Base-by-base conservation (phyloP, 2,113 vertebrate species). In the Brachirus orientalis region DNA sequence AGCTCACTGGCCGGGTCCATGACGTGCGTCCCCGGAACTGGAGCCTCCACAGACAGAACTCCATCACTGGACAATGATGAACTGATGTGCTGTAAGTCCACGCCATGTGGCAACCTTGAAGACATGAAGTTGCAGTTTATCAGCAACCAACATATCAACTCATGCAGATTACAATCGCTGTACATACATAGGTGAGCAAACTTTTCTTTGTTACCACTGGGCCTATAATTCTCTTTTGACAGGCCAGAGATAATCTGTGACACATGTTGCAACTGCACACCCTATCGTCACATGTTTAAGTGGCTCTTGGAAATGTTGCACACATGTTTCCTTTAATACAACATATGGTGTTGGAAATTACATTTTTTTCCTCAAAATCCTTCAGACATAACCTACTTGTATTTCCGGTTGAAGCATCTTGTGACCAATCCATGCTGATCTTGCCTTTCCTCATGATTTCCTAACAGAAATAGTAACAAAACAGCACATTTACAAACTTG, bases 391-490 rank as follows among this genome's bases (percentile, higher is more conserved):
- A 79, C 88, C 72, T 84, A 93, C 92, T 88, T 92, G 60, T 93
- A 93, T 82, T 92, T 93, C 46, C 91, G 80, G 16, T 80, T 92
- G 76, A 93, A 93, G 72, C 86, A 88, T 48, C 91, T 79, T 14
- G 91, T 84, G 47, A 93, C 83, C 2, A 70, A 17, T 44, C 90
- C 91, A 45, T 93, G 90, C 53, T 85, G 72, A 63, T 93, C 89
- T 58, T 90, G 88, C 64, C 61, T 87, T 63, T 92, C 91, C 50
- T 93, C 51, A 8, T 93, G 92, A 59, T 86, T 91, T 68, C 91
- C 92, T 93, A 72, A n/a, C 17, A 50, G 9, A 36, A 17, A 52
- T 18, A 7, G 17, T 45, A 3, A 14, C 0, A 22, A 33, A 44
- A 69, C 55, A 16, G 1, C 9, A 9, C 5, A 43, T 28, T 28